Conservation (phyloP, 2,888 invertebrate genomes). For the Heliconius sara region DNA sequence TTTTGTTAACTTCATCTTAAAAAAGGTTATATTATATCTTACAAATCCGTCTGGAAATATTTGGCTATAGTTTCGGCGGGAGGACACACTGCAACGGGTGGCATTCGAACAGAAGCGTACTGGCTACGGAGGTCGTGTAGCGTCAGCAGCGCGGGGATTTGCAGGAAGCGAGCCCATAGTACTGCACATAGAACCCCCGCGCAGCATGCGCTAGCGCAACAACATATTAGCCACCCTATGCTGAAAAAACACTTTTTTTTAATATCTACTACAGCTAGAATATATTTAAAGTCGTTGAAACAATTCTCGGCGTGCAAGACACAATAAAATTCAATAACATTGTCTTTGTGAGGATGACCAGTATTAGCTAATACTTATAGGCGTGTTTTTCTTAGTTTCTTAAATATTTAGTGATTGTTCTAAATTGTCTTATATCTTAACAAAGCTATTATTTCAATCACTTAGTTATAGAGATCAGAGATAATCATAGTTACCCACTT, state of each 20-base stretch:
- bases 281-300: too few relatives aligned
- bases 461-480: too few relatives aligned
- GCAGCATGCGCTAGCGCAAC: slow-evolving; percentile 66
- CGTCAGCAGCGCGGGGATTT: slow-evolving; percentile 67
- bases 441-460: too few relatives aligned
- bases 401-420: too few relatives aligned
- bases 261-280: background rate
- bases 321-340: too few relatives aligned
- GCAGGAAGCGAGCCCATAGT: slow-evolving; percentile 70
- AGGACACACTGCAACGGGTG: slow-evolving; percentile 63
- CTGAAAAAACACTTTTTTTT: slow-evolving; percentile 48
- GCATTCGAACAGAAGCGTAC: slow-evolving; percentile 52
- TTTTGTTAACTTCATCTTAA: background rate
- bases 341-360: too few relatives aligned
- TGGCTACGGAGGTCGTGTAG: slow-evolving; percentile 52
- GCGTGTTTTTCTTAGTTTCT: too few relatives aligned
- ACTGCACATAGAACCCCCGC: slow-evolving; percentile 69
- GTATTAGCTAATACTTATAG: too few relatives aligned
- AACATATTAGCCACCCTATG: slow-evolving; percentile 66
- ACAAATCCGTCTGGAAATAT: slow-evolving; percentile 57
- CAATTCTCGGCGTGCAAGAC: too few relatives aligned
- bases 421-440: too few relatives aligned
- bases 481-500: too few relatives aligned
- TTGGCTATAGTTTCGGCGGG: slow-evolving; percentile 55
- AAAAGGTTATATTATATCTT: slow-evolving; percentile 42